Conservation (phyloP, 2,113 vertebrate genomes). For the Prietella phreatophila region DNA sequence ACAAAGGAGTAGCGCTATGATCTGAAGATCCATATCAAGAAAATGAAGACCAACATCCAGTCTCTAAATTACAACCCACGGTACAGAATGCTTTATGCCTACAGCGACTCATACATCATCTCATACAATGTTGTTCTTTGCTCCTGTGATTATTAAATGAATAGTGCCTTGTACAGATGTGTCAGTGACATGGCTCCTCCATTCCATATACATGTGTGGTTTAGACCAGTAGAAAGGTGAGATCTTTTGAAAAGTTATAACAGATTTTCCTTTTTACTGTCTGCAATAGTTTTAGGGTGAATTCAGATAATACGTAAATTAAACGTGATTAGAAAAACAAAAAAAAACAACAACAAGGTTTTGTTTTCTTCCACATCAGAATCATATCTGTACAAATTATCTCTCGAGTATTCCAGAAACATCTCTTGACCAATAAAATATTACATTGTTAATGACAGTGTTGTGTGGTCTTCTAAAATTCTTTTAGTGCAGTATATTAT, state of each 20-base stretch:
- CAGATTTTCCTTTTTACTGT: background rate
- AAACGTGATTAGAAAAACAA: no score
- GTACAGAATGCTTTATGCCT: conserved; percentile 68
- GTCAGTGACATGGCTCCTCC: background rate
- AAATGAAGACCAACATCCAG: conserved; percentile 65
- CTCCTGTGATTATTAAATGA: background rate
- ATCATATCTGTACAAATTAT: background rate
- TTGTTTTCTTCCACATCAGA: no score
- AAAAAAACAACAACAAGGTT: no score
- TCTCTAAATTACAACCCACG: conserved; percentile 72
- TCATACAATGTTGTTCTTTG: conserved; percentile 29
- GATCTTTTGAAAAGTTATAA: background rate
- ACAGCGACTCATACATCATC: conserved; percentile 53
- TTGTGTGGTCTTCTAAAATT: background rate
- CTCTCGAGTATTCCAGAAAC: background rate
- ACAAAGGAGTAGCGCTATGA: conserved; percentile 65
- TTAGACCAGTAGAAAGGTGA: background rate
- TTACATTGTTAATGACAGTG: background rate
- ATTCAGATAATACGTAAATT: no score
- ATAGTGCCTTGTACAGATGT: background rate
- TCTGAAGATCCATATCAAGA: conserved; percentile 62
- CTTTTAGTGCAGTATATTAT: background rate
- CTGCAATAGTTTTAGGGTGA: no score
- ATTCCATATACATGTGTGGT: background rate
- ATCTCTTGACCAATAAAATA: background rate